phyloP scores from a whole-genome alignment of 2,888 invertebrate genomes.

The Frankliniella fusca region DNA sequence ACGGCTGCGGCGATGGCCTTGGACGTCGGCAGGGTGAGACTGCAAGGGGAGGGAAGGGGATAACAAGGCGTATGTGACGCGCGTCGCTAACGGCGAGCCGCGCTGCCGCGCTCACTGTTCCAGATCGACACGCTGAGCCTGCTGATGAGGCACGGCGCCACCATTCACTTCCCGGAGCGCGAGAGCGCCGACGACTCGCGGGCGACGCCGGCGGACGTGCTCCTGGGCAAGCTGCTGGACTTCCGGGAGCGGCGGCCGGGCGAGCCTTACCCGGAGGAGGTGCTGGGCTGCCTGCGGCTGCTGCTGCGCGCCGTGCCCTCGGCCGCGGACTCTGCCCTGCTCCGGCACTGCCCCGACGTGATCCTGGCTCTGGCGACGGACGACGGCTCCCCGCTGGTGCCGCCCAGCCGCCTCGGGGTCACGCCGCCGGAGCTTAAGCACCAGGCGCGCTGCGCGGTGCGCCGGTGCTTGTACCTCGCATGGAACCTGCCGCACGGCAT shows the following conservation, averaged over 20 bases:
- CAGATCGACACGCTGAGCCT: conserved; percentile 70
- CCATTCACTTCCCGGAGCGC: conserved; percentile 31
- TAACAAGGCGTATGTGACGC: no score
- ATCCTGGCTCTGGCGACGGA: conserved; percentile 30
- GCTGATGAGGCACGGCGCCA: conserved; percentile 53
- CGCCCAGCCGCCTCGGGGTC: conserved; percentile 46
- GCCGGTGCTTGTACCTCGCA: conserved; percentile 61
- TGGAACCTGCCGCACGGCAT: conserved; percentile 74
- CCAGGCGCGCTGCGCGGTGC: conserved; percentile 66
- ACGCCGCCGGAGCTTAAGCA: conserved; percentile 71
- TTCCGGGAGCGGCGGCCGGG: conserved; percentile 47
- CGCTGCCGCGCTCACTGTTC: no score
- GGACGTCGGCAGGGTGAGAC: conserved; percentile 55
- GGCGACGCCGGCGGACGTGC: conserved; percentile 59
- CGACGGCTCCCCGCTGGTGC: conserved; percentile 27
- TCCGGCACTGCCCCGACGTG: conserved; percentile 30
- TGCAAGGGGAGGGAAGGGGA: no score
- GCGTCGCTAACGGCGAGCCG: no score
- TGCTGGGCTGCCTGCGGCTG: conserved; percentile 64
- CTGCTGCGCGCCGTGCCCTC: conserved; percentile 60
- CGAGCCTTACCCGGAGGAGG: conserved; percentile 60
- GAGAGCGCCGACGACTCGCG: conserved; percentile 53
- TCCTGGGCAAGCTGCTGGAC: conserved; percentile 62
- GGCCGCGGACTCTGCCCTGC: neutral
- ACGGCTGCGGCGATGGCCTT: conserved; percentile 69